phyloP scores from a whole-genome alignment of 2,113 vertebrate species.

The Cinclus mexicanus region DNA sequence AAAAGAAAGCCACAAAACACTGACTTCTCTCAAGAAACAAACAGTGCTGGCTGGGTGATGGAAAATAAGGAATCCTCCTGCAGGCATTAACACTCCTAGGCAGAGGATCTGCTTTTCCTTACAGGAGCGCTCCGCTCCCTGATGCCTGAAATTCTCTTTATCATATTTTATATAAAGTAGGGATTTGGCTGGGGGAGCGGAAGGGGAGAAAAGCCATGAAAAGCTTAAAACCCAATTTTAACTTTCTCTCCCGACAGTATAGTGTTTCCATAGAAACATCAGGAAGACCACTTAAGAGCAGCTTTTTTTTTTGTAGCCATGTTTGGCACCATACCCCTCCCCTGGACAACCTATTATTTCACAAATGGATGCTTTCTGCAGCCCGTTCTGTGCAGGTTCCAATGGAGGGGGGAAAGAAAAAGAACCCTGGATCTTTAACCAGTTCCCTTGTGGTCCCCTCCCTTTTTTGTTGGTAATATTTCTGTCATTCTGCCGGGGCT shows the following conservation, averaged over 20 bases:
- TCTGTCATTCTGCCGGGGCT: constrained; percentile 73
- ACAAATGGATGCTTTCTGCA: constrained; percentile 49
- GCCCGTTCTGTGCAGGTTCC: constrained; percentile 24
- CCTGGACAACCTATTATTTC: constrained; percentile 47
- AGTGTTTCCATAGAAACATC: constrained; percentile 74
- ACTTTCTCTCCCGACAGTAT: constrained; percentile 57
- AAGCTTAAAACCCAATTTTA: constrained; percentile 47
- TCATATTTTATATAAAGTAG: not conserved
- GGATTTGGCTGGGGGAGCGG: not conserved
- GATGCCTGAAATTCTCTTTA: not conserved
- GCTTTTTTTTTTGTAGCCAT: constrained; percentile 26
- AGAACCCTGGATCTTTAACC: constrained; percentile 65
- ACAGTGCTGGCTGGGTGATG: accelerated
- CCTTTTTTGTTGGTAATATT: constrained; percentile 75
- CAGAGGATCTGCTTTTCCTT: accelerated
- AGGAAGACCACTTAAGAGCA: constrained; percentile 56
- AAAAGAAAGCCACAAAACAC: not conserved
- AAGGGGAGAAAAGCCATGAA: not conserved
- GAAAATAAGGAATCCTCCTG: accelerated
- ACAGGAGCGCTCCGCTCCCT: accelerated
- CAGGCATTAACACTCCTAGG: not conserved
- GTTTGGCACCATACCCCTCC: constrained; percentile 50
- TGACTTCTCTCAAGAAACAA: not conserved
- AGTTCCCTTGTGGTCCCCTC: constrained; percentile 72
- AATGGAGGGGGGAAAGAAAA: constrained; percentile 17